Evolutionary conservation across 1,140 invertebrate genomes (phyloP), one percentile per base, ranked within the genome.

Genomic region (Eumaeus atala): DNA sequence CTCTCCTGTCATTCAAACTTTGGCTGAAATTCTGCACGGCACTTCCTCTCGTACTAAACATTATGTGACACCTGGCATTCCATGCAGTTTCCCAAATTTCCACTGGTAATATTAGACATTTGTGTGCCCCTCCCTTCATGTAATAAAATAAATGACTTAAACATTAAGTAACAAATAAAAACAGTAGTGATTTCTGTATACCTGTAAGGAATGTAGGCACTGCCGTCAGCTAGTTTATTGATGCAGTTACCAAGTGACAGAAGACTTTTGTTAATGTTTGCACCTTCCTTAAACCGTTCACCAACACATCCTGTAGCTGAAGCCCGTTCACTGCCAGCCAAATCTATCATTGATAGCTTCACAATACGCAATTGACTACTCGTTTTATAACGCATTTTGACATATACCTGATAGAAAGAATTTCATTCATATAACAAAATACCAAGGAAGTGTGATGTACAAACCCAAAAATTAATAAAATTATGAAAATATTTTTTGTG

Each of bases 211-310:
- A 99, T 92, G 79, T 97, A 92, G 64, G 91, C 91, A 65, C 92
- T 88, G 1, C 93, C 93, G 77, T 94, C 93, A 16, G 94, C 93
- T 0, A 98, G 88, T 64, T 94, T 95, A 75, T 97, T 98, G 47
- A 98, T 98, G 66, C 97, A 98, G 87, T 98, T 98, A 2, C 96
- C 97, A 1, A 99, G 89, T 4, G 97, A 95, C 9, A 98, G 82
- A 0, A 99, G 87, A 28, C 96, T 97, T 60, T 94, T 93, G 83
- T 99, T 99, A 61, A 99, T 99, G 67, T 97, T 97, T 4, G 96
- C 95, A 0, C 97, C 97, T 87, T 98, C 97, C 64, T 96, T 95
- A 76, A 98, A 95, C 2, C 96, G 84, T 54, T 88, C 92, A 0
- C 93, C 93, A 37, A 89, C 90, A 61, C 90, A 93, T 2, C 92